A percentile compares a stretch with the other conserved stretches of the same genome.
These are phyloP conservation scores for Epizoanthus rinbou DNA, from an alignment of 92 coral and sea anemone species.

Conservation along the genomic window DNA sequence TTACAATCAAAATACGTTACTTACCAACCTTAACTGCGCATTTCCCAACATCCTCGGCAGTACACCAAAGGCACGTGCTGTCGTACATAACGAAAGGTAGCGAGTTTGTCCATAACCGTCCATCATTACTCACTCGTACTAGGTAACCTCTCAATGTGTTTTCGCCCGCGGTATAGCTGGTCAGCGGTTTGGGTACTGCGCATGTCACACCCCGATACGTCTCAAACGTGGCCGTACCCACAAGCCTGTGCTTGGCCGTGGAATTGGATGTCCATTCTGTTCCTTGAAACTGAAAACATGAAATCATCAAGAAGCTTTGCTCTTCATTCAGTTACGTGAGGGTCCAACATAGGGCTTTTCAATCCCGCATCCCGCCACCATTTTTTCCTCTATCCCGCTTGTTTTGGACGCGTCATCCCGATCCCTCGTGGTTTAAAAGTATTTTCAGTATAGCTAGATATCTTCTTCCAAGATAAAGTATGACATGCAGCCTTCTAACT, in stretches of 20 bases:
- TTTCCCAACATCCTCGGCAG: slow-evolving; percentile 28
- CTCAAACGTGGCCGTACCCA: slow-evolving; percentile 76
- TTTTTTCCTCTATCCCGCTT: too few species aligned
- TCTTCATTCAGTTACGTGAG: too few species aligned
- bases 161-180: slow-evolving; percentile 33
- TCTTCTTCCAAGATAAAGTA: too few species aligned
- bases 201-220: slow-evolving; percentile 89
- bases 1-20: slow-evolving; percentile 41
- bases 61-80: slow-evolving; percentile 77
- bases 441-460: too few species aligned
- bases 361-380: too few species aligned
- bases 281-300: slow-evolving; percentile 23
- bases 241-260: slow-evolving; percentile 52
- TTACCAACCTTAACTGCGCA: slow-evolving; percentile 92
- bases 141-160: slow-evolving; percentile 63
- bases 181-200: slow-evolving; percentile 62
- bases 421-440: too few species aligned
- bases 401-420: too few species aligned
- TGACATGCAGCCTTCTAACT: too few species aligned
- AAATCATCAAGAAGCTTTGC: neutral
- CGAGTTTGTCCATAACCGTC: slow-evolving; percentile 82
- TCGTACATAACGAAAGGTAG: slow-evolving; percentile 61
- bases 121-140: slow-evolving; percentile 87
- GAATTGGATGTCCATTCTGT: slow-evolving; percentile 25
- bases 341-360: too few species aligned